phyloP scores from a whole-genome alignment of 2,888 invertebrate species.

The Auanema sp. region DNA sequence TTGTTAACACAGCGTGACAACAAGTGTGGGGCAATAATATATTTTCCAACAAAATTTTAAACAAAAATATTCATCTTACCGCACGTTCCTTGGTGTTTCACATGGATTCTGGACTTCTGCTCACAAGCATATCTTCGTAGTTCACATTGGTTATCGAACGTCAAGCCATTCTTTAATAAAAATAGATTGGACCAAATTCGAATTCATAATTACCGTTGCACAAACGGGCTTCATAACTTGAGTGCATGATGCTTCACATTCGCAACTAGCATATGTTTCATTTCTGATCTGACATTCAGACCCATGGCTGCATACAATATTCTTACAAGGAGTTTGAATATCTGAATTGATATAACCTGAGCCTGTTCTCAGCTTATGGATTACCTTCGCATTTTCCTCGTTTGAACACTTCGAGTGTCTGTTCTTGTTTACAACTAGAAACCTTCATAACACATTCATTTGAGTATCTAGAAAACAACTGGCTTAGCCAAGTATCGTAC shows the following conservation, averaged over 20 bases:
- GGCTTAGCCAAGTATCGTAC: not conserved
- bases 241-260: constrained; percentile 43
- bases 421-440: constrained; percentile 75
- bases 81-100: constrained; percentile 68
- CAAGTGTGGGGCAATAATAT: not conserved
- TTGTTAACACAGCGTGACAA: not conserved
- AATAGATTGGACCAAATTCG: not conserved
- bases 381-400: constrained; percentile 79
- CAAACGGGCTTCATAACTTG: constrained; percentile 52
- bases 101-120: constrained; percentile 64
- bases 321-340: constrained; percentile 53
- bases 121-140: constrained; percentile 70
- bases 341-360: too few species aligned
- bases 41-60: not conserved
- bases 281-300: constrained; percentile 73
- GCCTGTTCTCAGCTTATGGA: too few species aligned
- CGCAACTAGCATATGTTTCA: constrained; percentile 32
- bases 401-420: constrained; percentile 77
- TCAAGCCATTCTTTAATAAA: constrained; percentile 73
- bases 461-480: constrained; percentile 66
- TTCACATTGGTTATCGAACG: constrained; percentile 84
- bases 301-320: constrained; percentile 76
- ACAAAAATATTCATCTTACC: constrained; percentile 64
- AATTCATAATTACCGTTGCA: constrained; percentile 28
- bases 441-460: constrained; percentile 81